A percentile compares a stretch with the other conserved stretches of the same genome.
Conservation (phyloP, 64 coral and sea anemone genomes). For the Dendronephthya gigantea region DNA sequence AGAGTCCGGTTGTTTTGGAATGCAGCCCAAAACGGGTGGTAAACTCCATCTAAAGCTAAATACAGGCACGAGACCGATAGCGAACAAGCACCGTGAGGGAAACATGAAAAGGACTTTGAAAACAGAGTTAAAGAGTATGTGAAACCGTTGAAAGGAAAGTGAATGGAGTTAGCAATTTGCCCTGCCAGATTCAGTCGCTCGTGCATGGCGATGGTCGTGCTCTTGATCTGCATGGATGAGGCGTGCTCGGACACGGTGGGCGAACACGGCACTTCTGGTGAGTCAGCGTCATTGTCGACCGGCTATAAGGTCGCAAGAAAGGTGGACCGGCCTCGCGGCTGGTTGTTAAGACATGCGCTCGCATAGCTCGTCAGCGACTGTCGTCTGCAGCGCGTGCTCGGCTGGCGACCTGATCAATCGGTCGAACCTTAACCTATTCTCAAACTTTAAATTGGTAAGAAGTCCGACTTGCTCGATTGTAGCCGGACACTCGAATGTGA, state of each 20-base stretch:
- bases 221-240: conserved; percentile 28
- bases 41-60: neutral
- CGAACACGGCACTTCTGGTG: conserved; percentile 31
- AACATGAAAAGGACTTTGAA: no score
- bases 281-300: conserved; percentile 38
- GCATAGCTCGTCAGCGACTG: conserved; percentile 11
- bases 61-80: no score
- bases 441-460: conserved; percentile 64
- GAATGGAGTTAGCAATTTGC: conserved; percentile 3
- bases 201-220: conserved; percentile 15
- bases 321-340: neutral
- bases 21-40: conserved; percentile 22
- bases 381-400: conserved; percentile 12
- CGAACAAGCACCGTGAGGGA: no score
- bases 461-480: conserved; percentile 33
- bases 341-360: conserved; percentile 16
- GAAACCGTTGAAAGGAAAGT: neutral
- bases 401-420: conserved; percentile 6
- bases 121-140: neutral
- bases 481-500: conserved; percentile 10
- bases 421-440: conserved; percentile 41
- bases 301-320: conserved; percentile 24
- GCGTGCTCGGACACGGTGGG: conserved; percentile 6
- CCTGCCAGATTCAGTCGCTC: conserved; percentile 22
- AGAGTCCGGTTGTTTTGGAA: conserved; percentile 37